Percentiles rank a stretch among this genome's conserved stretches.
These are phyloP conservation scores for Sarcophaga bullata DNA, from an alignment of 1,140 invertebrate genomes.

Conservation along the genomic window DNA sequence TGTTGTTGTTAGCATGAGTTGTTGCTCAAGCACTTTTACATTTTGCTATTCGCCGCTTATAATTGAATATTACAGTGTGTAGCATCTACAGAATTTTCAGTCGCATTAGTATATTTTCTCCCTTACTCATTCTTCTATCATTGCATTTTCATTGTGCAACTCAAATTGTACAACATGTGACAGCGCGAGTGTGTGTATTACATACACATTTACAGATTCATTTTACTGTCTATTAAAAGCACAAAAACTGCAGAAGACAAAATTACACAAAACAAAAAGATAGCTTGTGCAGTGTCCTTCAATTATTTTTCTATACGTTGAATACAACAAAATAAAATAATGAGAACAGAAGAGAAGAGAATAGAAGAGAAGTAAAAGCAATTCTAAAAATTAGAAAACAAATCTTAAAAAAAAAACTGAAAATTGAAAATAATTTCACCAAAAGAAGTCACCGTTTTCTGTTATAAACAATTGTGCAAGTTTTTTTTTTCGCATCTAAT, in stretches of 20 bases:
- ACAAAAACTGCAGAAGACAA: neutral
- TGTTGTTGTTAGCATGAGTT: constrained; percentile 4
- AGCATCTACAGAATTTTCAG: neutral
- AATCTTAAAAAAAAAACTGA: neutral
- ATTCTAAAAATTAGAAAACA: neutral
- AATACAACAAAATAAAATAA: constrained; percentile 10
- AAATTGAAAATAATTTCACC: constrained; percentile 3
- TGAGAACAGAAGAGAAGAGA: neutral
- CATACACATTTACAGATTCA: neutral
- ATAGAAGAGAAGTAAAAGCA: neutral
- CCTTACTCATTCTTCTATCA: too few species aligned
- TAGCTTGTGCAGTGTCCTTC: constrained; percentile 27
- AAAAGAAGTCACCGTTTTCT: constrained; percentile 27
- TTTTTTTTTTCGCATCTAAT: neutral
- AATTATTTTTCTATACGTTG: constrained; percentile 31
- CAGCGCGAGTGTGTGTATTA: neutral
- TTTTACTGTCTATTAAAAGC: constrained; percentile 2
- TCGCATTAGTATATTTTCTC: neutral
- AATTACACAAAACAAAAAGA: neutral
- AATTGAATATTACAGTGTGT: constrained; percentile 30
- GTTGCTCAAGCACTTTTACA: constrained; percentile 32
- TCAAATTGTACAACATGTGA: too few species aligned
- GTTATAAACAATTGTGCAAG: neutral
- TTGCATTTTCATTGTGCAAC: too few species aligned
- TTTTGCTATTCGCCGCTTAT: constrained; percentile 30